A percentile compares a stretch with the other conserved stretches of the same genome.
phyloP scores from a whole-genome alignment of 2,888 invertebrate genomes.

The Lasioglossum leucozonium region DNA sequence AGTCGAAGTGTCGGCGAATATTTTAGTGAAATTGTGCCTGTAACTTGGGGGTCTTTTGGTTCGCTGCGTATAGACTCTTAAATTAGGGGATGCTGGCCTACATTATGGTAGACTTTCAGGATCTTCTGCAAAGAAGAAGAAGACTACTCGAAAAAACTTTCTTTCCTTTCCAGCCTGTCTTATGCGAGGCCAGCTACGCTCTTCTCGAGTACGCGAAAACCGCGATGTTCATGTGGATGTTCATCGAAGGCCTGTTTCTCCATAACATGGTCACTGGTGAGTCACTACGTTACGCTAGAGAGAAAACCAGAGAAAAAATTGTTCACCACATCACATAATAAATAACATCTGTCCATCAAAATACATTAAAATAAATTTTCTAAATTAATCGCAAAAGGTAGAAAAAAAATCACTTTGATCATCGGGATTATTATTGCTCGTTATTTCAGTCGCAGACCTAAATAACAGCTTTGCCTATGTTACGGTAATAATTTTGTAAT shows the following conservation, averaged over 20 bases:
- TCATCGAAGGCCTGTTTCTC: constrained; percentile 96
- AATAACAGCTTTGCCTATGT: no score
- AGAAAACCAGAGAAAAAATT: not conserved
- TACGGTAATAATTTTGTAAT: no score
- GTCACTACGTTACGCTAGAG: not conserved
- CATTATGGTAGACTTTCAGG: not conserved
- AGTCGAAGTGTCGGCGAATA: not conserved
- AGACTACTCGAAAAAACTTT: constrained; percentile 3
- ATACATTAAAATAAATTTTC: not conserved
- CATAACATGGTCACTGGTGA: constrained; percentile 92
- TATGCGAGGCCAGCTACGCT: constrained; percentile 92
- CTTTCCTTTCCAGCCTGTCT: constrained; percentile 87
- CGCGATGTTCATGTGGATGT: constrained; percentile 98
- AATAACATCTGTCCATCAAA: not conserved
- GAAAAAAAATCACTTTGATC: no score
- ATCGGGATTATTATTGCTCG: no score
- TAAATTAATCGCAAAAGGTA: no score
- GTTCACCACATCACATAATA: not conserved
- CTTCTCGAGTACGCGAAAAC: constrained; percentile 95
- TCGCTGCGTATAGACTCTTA: not conserved
- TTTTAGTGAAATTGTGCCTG: not conserved
- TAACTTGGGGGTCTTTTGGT: not conserved
- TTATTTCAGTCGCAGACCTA: no score
- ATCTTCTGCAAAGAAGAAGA: not conserved
- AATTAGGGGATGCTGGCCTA: constrained; percentile 3